A percentile compares a stretch with the other conserved stretches of the same genome.
phyloP scores from a whole-genome alignment of 2,113 vertebrate species.

The Bos indicus region DNA sequence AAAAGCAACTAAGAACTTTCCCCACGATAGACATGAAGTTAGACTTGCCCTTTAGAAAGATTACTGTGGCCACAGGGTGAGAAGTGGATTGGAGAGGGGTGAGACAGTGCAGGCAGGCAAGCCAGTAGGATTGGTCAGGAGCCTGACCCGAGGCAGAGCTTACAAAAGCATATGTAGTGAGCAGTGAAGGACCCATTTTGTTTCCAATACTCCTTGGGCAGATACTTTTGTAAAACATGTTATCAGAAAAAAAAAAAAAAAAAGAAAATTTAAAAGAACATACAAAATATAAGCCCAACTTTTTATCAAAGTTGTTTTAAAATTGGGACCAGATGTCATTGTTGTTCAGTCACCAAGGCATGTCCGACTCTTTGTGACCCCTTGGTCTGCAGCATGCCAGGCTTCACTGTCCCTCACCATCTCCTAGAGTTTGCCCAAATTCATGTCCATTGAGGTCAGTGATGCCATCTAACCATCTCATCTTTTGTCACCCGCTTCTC shows the following conservation, averaged over 20 bases:
- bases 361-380: not conserved
- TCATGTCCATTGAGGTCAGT: not conserved
- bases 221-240: not conserved
- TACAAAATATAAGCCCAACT: not conserved
- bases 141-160: not conserved
- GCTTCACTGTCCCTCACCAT: not conserved
- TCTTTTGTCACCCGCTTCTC: not conserved
- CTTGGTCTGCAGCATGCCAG: not conserved
- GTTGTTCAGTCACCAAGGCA: not conserved
- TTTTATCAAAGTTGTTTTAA: not conserved
- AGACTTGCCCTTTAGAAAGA: not conserved
- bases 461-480: not conserved
- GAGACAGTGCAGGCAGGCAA: not conserved
- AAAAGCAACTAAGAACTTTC: not conserved
- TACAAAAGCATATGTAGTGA: not conserved
- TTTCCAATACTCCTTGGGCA: not conserved
- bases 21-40: not conserved
- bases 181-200: not conserved
- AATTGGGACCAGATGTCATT: not conserved
- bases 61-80: not conserved
- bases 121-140: too few species aligned
- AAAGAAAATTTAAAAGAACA: not conserved
- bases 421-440: not conserved
- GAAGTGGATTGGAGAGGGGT: not conserved
- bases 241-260: not conserved